Conservation (phyloP, 2,113 vertebrate genomes). For the Phrynosoma blainvillii region DNA sequence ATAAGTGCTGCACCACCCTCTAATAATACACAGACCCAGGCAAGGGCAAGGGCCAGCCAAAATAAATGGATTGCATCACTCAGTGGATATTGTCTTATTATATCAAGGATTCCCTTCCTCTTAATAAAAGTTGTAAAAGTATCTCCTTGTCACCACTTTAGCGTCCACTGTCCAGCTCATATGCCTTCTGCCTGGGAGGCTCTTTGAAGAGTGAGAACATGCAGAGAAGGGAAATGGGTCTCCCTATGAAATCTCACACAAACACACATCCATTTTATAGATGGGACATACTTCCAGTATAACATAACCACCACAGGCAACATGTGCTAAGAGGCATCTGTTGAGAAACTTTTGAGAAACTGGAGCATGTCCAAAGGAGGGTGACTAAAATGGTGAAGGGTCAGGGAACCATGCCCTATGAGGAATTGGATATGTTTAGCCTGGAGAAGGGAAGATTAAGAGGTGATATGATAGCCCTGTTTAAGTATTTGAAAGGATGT, state of each 20-base stretch:
- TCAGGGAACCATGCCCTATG: too few species aligned
- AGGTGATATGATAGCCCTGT: too few species aligned
- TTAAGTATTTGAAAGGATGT: too few species aligned
- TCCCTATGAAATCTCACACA: slow-evolving; percentile 20
- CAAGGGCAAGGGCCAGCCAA: slow-evolving; percentile 60
- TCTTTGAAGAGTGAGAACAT: slow-evolving; percentile 36
- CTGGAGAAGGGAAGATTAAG: too few species aligned
- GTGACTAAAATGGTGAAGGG: too few species aligned
- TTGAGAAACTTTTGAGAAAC: too few species aligned
- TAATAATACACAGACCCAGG: slow-evolving; percentile 65
- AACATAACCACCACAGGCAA: background rate
- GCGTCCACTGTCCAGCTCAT: slow-evolving; percentile 40
- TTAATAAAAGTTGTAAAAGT: slow-evolving; percentile 61
- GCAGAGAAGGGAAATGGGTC: background rate
- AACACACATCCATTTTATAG: background rate
- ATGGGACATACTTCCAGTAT: background rate
- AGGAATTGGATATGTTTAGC: too few species aligned
- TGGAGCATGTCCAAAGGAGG: too few species aligned
- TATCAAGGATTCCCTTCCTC: slow-evolving; percentile 61
- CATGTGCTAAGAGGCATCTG: background rate
- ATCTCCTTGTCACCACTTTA: slow-evolving; percentile 56
- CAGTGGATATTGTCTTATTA: slow-evolving; percentile 61
- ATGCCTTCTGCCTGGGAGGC: slow-evolving; percentile 25
- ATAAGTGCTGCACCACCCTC: slow-evolving; percentile 64
- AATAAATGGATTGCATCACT: slow-evolving; percentile 72